phyloP scores from a whole-genome alignment of 2,797 vertebrate species.

The Sebastes hopkinsi region DNA sequence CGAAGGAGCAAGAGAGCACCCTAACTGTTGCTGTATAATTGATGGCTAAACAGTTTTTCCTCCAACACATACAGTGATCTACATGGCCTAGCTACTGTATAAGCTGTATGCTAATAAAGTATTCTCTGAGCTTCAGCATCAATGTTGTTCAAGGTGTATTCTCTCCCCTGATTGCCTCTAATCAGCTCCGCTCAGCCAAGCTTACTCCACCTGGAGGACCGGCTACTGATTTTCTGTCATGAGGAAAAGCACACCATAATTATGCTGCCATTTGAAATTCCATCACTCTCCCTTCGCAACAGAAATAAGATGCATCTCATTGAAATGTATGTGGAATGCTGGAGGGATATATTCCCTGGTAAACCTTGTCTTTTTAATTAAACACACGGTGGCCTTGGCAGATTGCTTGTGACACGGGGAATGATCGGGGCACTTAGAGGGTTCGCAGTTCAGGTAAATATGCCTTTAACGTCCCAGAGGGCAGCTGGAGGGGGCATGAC shows the following conservation, averaged over 20 bases:
- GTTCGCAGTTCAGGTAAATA: constrained; percentile 76
- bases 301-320: constrained; percentile 78
- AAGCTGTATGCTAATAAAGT: constrained; percentile 61
- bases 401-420: constrained; percentile 80
- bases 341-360: constrained; percentile 71
- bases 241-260: constrained; percentile 76
- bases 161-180: constrained; percentile 75
- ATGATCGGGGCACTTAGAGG: constrained; percentile 78
- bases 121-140: constrained; percentile 39
- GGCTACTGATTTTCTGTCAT: constrained; percentile 84
- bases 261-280: constrained; percentile 84
- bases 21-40: constrained; percentile 44
- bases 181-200: constrained; percentile 75
- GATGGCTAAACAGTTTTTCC: constrained; percentile 53
- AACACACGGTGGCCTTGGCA: constrained; percentile 77
- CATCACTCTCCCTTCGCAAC: constrained; percentile 69
- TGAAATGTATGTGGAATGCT: constrained; percentile 76
- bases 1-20: constrained; percentile 22
- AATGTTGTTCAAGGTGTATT: constrained; percentile 76
- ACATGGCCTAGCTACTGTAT: constrained; percentile 17
- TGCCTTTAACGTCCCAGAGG: constrained; percentile 68
- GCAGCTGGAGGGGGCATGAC: constrained; percentile 57
- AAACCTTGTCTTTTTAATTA: constrained; percentile 84
- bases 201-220: constrained; percentile 76
- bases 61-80: constrained; percentile 38